Base-by-base conservation (phyloP, 2,888 invertebrate genomes). In the Autographa pulchrina region DNA sequence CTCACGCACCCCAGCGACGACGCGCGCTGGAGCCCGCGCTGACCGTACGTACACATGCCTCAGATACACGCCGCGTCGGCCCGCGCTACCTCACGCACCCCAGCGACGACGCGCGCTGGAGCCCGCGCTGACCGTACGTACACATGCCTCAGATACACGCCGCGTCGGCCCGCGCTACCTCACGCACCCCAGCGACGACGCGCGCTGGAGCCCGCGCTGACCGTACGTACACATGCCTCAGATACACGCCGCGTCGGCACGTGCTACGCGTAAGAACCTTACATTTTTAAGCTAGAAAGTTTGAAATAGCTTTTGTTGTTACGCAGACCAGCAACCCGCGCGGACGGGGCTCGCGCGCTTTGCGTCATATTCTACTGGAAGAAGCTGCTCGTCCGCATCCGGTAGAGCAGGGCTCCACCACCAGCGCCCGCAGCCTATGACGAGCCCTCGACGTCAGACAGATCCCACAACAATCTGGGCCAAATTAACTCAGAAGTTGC, bases 381-480 rank as follows among this genome's bases (percentile, higher is more conserved):
- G 84, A 88, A 87, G 74, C 90, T 92, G 66, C 87, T 92, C 73
- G 84, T 91, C 68, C 86, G 84, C 63, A 86, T 85, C 75, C 84
- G 87, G 70, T 90, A 87, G 83, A 65, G 59, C 4, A 56, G 14
- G 7, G 41, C 60, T 31, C 41, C 61, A 14, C 58, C 25, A 13
- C 5, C 54, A 56, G 5, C 20, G 18, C 48, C 48, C 16, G 48
- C 48, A 48, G 48, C 48, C 48, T 48, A 5, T n/a, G n/a, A 20
- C 54, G 7, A 20, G 54, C 20, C 18, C 54, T 18, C 54, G 18
- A 18, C 4, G 20, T 20, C 43, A 43, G 16, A 16, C 14, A 4
- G 48, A 6, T 6, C n/a, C n/a, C 6, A 48, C n/a, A 6, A 48
- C 48, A 48, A n/a, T 48, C n/a, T n/a, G 48, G n/a, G n/a, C 5